Conservation (phyloP, 2,113 vertebrate genomes). For the Trichechus manatus region DNA sequence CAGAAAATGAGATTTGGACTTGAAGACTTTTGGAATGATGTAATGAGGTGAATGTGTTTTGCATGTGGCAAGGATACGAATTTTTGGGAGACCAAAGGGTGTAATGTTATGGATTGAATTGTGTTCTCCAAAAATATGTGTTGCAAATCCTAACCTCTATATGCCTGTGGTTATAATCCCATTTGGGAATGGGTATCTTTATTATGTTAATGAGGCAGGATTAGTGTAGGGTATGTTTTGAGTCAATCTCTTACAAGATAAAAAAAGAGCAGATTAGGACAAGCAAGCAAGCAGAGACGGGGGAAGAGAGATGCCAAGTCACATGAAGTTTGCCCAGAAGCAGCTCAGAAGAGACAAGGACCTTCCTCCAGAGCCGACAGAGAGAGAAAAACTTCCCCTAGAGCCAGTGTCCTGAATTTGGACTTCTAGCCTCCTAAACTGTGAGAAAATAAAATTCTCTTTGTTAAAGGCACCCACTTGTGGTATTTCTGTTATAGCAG, state of each 20-base stretch:
- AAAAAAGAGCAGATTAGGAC: no score
- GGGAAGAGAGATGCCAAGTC: not conserved
- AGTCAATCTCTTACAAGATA: not conserved
- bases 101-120: no score
- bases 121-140: not conserved
- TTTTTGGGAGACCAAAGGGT: no score
- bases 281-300: no score
- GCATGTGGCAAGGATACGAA: no score
- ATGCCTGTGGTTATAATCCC: not conserved
- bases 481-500: no score
- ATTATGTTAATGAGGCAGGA: not conserved
- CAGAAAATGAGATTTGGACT: no score
- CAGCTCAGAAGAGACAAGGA: not conserved
- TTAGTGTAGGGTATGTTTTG: not conserved
- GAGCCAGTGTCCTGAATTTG: not conserved
- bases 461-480: no score
- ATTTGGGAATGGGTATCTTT: not conserved
- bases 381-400: not conserved
- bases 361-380: no score
- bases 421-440: not conserved
- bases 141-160: not conserved
- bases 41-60: no score
- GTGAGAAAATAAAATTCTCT: not conserved
- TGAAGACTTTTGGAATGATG: no score
- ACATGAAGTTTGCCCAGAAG: not conserved